Percentiles rank a stretch among this genome's conserved stretches.
phyloP scores from a whole-genome alignment of 2,888 invertebrate genomes.

The Oscheius onirici region DNA sequence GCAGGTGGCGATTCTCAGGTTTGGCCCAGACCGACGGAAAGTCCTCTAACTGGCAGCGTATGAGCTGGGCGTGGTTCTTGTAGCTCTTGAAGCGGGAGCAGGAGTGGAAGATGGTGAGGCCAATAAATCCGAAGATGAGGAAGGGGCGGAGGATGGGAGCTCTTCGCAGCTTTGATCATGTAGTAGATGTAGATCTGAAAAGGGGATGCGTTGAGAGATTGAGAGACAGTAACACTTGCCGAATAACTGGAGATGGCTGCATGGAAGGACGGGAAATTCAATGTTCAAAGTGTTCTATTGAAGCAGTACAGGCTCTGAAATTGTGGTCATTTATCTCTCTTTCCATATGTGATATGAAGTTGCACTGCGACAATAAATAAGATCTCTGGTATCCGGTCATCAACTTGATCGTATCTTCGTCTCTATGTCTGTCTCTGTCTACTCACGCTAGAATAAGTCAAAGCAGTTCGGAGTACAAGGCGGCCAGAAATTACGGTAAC shows the following conservation, averaged over 20 bases:
- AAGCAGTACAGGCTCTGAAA: constrained; percentile 68
- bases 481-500: too few relatives aligned
- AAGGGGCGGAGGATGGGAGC: constrained; percentile 74
- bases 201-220: not conserved
- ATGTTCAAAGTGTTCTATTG: constrained; percentile 69
- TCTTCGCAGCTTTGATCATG: constrained; percentile 73
- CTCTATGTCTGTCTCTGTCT: too few relatives aligned
- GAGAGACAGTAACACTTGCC: constrained; percentile 58
- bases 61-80: constrained; percentile 71
- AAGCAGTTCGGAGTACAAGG: too few relatives aligned
- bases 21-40: constrained; percentile 48
- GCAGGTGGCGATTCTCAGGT: constrained; percentile 54
- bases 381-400: constrained; percentile 74
- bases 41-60: constrained; percentile 51
- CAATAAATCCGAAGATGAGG: constrained; percentile 73
- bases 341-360: constrained; percentile 66
- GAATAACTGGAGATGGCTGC: constrained; percentile 74
- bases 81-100: constrained; percentile 73
- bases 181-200: constrained; percentile 74
- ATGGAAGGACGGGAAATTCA: constrained; percentile 74
- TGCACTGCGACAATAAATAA: constrained; percentile 74
- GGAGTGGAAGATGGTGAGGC: constrained; percentile 73
- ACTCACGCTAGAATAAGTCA: too few relatives aligned
- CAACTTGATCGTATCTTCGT: constrained; percentile 74
- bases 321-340: not conserved